Base-by-base conservation (phyloP, 2,888 invertebrate species). In the Volucella inanis region DNA sequence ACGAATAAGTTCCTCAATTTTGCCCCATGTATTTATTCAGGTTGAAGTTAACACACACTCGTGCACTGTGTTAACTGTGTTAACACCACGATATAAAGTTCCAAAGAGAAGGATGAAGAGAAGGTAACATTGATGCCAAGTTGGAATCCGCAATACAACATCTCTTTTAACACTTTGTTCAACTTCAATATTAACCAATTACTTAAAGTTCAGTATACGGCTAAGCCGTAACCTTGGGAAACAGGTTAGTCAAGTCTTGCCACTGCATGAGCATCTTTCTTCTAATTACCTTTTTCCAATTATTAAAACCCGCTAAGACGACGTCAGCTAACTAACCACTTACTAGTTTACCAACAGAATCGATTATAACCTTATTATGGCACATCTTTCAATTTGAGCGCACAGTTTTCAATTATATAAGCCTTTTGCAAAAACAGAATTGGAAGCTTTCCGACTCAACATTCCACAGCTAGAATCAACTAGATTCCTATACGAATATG, bases 271-370 rank as follows among this genome's bases (percentile, higher is more conserved):
- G 38, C 61, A 62, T 65, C 31, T 55, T 18, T 55, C 43, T 55
- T 45, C 61, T 78, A 72, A 77, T 82, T 82, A 72, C 39, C 14
- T 67, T 77, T 75, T 67, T 77, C 72, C 77, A 72, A 82, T 74
- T 68, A 57, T 52, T 41, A 59, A 64, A 64, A 62, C 68, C 81
- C 75, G 76, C 62, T 81, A 57, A 59, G 10, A 57, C 39, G 52
- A 64, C 59, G 65, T 67, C 67, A 61, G 41, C 43, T 43, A 41
- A 6, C 31, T 61, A 47, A 15, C 57, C 49, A 71, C 31, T 31
- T 31, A 71, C 71, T 39, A 71, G 41, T 49, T 59, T 43, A 18
- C 80, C 68, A 64, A 47, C 43, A 79, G 59, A 79, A 74, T 47
- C 81, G 70, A 76, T 70, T 75, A 57, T 52, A 75, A 45, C 57